phyloP scores from a whole-genome alignment of 2,888 invertebrate genomes.

The Fissipunctia ypsillon region DNA sequence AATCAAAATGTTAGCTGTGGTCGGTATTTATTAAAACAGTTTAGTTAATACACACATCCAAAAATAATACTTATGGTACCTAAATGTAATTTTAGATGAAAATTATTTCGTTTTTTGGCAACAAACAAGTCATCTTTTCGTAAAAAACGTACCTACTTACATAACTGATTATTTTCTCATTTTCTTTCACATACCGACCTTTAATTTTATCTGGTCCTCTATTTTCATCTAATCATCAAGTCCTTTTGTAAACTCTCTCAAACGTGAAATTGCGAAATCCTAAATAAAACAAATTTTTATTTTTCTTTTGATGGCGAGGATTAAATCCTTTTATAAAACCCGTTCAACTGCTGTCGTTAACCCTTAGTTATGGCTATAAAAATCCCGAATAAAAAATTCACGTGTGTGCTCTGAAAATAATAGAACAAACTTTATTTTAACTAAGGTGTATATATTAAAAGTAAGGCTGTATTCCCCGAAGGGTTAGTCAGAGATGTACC shows the following conservation, averaged over 20 bases:
- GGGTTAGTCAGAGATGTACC: background rate
- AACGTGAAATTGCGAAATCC: slow-evolving; percentile 22
- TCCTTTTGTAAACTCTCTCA: background rate
- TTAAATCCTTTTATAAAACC: slow-evolving; percentile 26
- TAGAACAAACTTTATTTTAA: background rate
- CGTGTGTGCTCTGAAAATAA: background rate
- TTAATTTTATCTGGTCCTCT: background rate
- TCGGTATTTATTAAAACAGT: background rate
- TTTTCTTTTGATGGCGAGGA: slow-evolving; percentile 13
- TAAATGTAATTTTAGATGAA: background rate
- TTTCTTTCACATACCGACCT: background rate
- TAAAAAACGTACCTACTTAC: background rate
- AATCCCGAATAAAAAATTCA: background rate
- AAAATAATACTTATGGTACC: background rate
- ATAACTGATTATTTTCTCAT: background rate
- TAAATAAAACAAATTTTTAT: background rate
- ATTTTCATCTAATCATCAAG: slow-evolving; percentile 19
- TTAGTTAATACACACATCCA: no score
- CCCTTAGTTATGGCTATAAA: slow-evolving; percentile 20
- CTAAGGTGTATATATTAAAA: no score
- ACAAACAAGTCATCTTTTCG: background rate
- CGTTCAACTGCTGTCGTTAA: slow-evolving; percentile 8
- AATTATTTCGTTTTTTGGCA: background rate
- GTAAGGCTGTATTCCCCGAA: no score
- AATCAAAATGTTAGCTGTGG: background rate